Evolutionary conservation across 2,888 invertebrate species (phyloP), one percentile per base, ranked within the genome.

Genomic region (Tachina grossa): DNA sequence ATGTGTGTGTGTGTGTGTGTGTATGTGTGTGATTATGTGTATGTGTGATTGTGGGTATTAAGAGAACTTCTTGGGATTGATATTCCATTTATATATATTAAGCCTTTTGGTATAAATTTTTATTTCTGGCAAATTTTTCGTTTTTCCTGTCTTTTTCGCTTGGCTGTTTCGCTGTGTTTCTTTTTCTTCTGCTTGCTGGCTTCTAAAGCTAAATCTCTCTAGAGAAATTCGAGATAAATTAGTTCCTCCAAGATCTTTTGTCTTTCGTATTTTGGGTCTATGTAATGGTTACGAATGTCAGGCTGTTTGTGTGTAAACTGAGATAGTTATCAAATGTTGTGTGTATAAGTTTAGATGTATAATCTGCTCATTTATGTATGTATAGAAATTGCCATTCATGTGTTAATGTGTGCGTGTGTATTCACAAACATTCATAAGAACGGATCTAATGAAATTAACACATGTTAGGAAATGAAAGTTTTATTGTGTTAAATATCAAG

Each of bases 181-280:
- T 59, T 10, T 41, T 41, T 39, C 75, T n/a, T 74, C 49, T 51
- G 31, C 16, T 75, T 41, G 59, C 66, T 55, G 65, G n/a, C 63
- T 61, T 76, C 6, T 74, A 59, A 77, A 81, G 76, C 68, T 74
- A 77, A 74, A 81, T 80, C 53, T 76, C 84, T 81, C 81, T 55
- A 39, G 77, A 77, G 84, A 82, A 85, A 81, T 85, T 82, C 45
- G 74, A 81, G 77, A 82, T 74, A 81, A 85, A 81, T 81, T 78
- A 78, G 74, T 81, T 85, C n/a, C 19, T 55, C 3, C 1, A 79
- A 84, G 59, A 84, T 72, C 59, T 77, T 68, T 77, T 68, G 59
- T 61, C 47, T 81, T 72, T 39, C 22, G 63, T 51, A 43, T 13
- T 22, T 65, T 53, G 53, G 16, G 31, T 22, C 39, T 51, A 16